phyloP scores from a whole-genome alignment of 2,888 invertebrate species.

The Apoda limacodes region DNA sequence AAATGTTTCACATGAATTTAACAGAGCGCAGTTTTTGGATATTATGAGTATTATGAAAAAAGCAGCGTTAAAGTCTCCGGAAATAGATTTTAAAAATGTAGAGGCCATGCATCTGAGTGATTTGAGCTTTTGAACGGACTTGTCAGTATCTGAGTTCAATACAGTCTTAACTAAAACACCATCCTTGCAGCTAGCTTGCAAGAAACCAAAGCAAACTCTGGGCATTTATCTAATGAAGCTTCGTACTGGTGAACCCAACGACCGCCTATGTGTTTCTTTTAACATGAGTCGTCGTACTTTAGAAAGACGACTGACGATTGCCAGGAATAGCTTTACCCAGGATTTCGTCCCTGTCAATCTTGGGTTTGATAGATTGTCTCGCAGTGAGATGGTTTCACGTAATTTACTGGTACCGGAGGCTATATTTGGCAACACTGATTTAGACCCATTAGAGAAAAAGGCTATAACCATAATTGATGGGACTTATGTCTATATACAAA shows the following conservation, averaged over 20 bases:
- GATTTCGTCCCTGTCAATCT: background rate
- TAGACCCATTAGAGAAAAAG: no score
- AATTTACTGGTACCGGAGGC: slow-evolving; percentile 3
- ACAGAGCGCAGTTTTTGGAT: no score
- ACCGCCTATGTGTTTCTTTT: background rate
- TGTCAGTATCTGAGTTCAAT: no score
- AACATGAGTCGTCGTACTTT: background rate
- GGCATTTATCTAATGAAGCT: background rate
- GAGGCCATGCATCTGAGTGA: no score
- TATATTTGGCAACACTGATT: slow-evolving; percentile 3
- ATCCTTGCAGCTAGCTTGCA: no score
- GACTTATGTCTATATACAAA: slow-evolving; percentile 16
- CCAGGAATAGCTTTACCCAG: background rate
- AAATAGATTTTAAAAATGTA: no score
- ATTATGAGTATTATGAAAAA: no score
- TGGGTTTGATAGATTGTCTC: no score
- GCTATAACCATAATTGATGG: slow-evolving; percentile 8
- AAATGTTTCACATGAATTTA: no score
- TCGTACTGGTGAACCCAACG: background rate
- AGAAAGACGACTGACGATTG: background rate
- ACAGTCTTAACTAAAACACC: no score
- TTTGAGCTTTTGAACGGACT: no score
- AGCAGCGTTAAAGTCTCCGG: no score
- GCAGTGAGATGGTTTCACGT: slow-evolving; percentile 1
- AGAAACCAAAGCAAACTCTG: background rate